Percentiles rank a stretch among this genome's conserved stretches.
phyloP scores from a whole-genome alignment of 2,888 invertebrate species.

The Cantharis rustica region DNA sequence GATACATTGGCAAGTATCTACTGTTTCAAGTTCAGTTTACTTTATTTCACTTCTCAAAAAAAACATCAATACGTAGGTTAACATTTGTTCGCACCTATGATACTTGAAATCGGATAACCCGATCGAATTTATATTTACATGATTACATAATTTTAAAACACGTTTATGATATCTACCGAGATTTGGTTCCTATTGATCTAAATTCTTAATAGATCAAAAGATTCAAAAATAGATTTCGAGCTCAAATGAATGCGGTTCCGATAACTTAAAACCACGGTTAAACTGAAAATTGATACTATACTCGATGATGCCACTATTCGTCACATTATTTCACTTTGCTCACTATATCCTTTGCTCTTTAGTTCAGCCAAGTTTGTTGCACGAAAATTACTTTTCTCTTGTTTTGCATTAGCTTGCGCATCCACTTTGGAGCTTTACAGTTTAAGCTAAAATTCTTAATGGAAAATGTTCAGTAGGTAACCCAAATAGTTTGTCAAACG shows the following conservation, averaged over 20 bases:
- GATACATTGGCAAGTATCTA: background rate
- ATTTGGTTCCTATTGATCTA: background rate
- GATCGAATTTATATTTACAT: background rate
- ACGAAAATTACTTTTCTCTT: too few relatives aligned
- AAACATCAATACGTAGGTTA: background rate
- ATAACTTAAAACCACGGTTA: background rate
- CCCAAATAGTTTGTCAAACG: background rate
- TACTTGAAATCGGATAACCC: background rate
- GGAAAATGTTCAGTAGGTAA: background rate
- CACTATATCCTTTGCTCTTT: background rate
- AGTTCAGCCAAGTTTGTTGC: background rate
- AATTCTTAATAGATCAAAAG: background rate
- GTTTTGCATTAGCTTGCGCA: too few relatives aligned
- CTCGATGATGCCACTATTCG: background rate
- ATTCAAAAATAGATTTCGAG: background rate
- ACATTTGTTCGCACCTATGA: background rate
- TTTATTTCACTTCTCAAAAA: background rate
- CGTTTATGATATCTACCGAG: background rate
- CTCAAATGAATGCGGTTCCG: background rate
- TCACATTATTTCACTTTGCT: background rate
- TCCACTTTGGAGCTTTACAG: too few relatives aligned
- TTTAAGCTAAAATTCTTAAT: too few relatives aligned
- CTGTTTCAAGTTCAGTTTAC: background rate
- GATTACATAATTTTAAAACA: background rate
- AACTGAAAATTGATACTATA: background rate